Evolutionary conservation across 2,888 invertebrate species (phyloP).

Genomic region (Tiliacea citrago): DNA sequence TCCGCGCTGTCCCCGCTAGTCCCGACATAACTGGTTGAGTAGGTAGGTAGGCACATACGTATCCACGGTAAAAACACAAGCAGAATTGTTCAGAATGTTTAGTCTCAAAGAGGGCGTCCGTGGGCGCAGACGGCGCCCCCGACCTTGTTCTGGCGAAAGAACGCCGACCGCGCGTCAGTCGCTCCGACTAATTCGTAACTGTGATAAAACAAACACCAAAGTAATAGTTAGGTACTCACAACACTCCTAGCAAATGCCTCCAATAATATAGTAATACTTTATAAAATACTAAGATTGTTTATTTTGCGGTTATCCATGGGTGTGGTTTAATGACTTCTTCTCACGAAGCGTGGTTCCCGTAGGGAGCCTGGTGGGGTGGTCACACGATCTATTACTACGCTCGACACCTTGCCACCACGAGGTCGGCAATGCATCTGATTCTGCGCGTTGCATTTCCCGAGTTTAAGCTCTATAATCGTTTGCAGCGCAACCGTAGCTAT

Average conservation of each 20-base stretch:
- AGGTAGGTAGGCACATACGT: conserved; percentile 35
- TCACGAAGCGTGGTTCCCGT: conserved; percentile 67
- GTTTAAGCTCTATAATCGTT: conserved; percentile 56
- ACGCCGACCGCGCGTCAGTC: conserved; percentile 61
- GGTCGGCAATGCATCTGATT: conserved; percentile 72
- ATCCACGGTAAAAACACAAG: conserved; percentile 74
- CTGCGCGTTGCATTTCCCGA: conserved; percentile 75
- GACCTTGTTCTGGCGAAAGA: conserved; percentile 67
- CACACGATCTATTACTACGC: conserved; percentile 75
- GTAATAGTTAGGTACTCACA: conserved; percentile 58
- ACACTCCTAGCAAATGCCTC: conserved; percentile 40
- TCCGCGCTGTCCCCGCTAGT: conserved; percentile 72
- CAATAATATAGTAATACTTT: conserved; percentile 1
- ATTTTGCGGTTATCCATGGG: conserved; percentile 69
- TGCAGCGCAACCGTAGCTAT: conserved; percentile 27
- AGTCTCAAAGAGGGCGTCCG: conserved; percentile 83
- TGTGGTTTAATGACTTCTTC: conserved; percentile 77
- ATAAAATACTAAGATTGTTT: conserved; percentile 43
- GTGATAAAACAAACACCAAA: conserved; percentile 71
- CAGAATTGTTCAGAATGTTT: conserved; percentile 75
- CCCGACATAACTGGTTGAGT: conserved; percentile 75
- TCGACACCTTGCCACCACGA: conserved; percentile 64
- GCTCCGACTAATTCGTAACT: conserved; percentile 58
- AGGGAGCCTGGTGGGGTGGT: conserved; percentile 62
- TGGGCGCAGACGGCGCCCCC: conserved; percentile 82